Conservation (phyloP, 2,888 invertebrate species). For the Eueremaeus valkanovi region DNA sequence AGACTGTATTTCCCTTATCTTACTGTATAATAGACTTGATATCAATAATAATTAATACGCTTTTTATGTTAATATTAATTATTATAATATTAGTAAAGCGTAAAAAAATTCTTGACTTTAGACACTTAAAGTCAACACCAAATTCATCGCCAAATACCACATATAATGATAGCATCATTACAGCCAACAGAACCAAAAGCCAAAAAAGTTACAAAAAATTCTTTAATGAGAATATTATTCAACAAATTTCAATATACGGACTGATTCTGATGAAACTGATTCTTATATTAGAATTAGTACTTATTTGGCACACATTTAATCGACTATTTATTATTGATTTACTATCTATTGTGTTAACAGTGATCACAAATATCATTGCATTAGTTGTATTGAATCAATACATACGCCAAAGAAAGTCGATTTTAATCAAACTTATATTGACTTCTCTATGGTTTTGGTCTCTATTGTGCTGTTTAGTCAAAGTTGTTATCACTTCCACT, state of each 20-base stretch:
- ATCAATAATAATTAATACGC: background rate
- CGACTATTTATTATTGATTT: constrained; percentile 3
- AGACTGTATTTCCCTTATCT: background rate
- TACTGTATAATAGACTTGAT: background rate
- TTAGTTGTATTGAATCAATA: background rate
- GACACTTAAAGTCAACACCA: background rate
- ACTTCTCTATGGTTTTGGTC: constrained; percentile 18
- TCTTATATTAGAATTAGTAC: constrained; percentile 1
- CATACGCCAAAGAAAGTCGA: background rate
- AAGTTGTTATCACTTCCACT: background rate
- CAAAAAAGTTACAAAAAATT: background rate
- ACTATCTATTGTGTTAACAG: background rate
- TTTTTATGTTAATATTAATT: background rate
- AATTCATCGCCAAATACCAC: background rate
- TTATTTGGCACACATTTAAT: background rate
- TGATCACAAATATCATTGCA: background rate
- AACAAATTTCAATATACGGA: background rate
- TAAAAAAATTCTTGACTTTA: constrained; percentile 7
- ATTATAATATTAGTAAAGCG: background rate
- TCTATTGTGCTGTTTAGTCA: background rate
- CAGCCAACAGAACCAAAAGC: background rate
- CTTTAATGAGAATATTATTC: background rate
- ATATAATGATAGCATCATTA: background rate
- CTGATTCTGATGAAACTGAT: background rate
- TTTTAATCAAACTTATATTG: background rate